phyloP scores from a whole-genome alignment of 2,888 invertebrate genomes.

The Eurois occulta region DNA sequence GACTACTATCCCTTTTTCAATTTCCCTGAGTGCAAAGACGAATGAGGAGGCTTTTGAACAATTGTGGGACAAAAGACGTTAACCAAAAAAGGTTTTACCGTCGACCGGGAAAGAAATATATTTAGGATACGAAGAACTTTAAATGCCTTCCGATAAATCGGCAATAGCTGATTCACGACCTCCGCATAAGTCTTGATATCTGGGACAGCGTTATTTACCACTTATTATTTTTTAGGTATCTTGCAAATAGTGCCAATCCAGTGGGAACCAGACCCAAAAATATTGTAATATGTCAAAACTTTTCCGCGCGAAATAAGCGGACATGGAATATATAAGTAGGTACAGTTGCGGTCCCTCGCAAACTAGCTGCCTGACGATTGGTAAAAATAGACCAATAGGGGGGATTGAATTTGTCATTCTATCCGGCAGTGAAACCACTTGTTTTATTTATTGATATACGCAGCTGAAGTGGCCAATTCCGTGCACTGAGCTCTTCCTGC shows the following conservation, averaged over 20 bases:
- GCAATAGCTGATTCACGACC: background rate
- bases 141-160: background rate
- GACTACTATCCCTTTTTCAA: constrained; percentile 6
- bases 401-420: constrained; percentile 64
- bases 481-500: constrained; percentile 55
- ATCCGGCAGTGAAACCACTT: constrained; percentile 65
- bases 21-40: background rate
- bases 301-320: constrained; percentile 38
- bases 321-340: constrained; percentile 54
- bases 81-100: background rate
- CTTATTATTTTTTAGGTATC: background rate
- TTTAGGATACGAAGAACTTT: background rate
- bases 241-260: background rate
- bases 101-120: background rate
- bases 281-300: constrained; percentile 25
- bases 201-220: no score
- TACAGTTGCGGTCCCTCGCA: constrained; percentile 55
- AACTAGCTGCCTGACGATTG: constrained; percentile 54
- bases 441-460: constrained; percentile 61
- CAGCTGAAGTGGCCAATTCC: constrained; percentile 51
- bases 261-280: background rate
- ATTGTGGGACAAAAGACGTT: background rate
- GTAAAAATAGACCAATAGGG: constrained; percentile 61
- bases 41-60: background rate
- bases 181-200: background rate